phyloP scores from a whole-genome alignment of 2,888 invertebrate species.

The Drosophila anomalata region DNA sequence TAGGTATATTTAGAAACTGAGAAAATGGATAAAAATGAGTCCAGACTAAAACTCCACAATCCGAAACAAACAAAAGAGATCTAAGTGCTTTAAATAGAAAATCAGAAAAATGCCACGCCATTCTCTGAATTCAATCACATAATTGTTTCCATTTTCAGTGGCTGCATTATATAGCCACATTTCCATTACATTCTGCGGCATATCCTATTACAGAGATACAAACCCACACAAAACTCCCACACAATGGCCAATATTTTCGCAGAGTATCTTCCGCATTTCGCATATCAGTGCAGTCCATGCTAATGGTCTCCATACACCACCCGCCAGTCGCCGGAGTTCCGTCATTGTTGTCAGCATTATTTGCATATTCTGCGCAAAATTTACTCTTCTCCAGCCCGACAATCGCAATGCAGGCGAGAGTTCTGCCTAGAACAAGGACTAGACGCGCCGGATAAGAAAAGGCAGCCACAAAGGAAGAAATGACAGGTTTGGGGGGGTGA shows the following conservation, averaged over 20 bases:
- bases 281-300: constrained; percentile 61
- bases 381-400: constrained; percentile 63
- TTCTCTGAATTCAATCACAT: constrained; percentile 63
- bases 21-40: background rate
- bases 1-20: constrained; percentile 18
- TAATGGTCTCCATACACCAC: constrained; percentile 54
- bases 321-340: constrained; percentile 21
- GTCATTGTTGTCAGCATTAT: constrained; percentile 75
- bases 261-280: constrained; percentile 47
- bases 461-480: constrained; percentile 17
- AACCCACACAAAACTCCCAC: constrained; percentile 14
- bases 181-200: constrained; percentile 46
- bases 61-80: constrained; percentile 5
- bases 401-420: constrained; percentile 59
- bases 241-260: constrained; percentile 53
- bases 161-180: constrained; percentile 58
- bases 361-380: constrained; percentile 75
- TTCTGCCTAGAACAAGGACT: constrained; percentile 32
- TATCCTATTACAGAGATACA: constrained; percentile 56
- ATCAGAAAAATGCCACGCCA: constrained; percentile 1
- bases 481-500: constrained; percentile 16
- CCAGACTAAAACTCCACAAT: constrained; percentile 4
- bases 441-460: constrained; percentile 17
- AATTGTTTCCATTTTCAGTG: constrained; percentile 65
- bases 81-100: constrained; percentile 1